Evolutionary conservation across 2,888 invertebrate species (phyloP).

Genomic region (Drosophila mercatorum): DNA sequence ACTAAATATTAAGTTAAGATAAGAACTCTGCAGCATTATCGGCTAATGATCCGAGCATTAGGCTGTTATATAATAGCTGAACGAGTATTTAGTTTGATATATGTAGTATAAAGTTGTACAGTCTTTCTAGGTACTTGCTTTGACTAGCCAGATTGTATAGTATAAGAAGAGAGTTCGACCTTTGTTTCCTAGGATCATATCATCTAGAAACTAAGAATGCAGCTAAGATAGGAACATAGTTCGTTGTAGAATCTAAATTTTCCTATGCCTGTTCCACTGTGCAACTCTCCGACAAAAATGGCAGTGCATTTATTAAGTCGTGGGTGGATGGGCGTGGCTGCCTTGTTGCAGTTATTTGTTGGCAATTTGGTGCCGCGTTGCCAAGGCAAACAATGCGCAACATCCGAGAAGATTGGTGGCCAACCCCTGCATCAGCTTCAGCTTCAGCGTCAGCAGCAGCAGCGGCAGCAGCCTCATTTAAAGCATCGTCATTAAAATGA

Average conservation of each 20-base stretch:
- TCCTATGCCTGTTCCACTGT: slow-evolving; percentile 14
- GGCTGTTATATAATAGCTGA: too few relatives aligned
- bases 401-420: slow-evolving; percentile 47
- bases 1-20: too few relatives aligned
- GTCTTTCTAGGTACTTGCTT: too few relatives aligned
- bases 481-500: slow-evolving; percentile 67
- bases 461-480: slow-evolving; percentile 34
- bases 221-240: not conserved
- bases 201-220: too few relatives aligned
- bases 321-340: slow-evolving; percentile 20
- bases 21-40: too few relatives aligned
- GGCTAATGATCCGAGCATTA: too few relatives aligned
- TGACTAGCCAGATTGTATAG: too few relatives aligned
- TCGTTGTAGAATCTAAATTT: not conserved
- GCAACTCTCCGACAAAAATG: slow-evolving; percentile 27
- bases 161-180: too few relatives aligned
- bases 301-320: slow-evolving; percentile 50
- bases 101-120: too few relatives aligned
- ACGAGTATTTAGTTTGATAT: too few relatives aligned
- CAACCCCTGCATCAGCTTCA: slow-evolving; percentile 16
- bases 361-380: slow-evolving; percentile 43
- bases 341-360: slow-evolving; percentile 39
- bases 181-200: too few relatives aligned
- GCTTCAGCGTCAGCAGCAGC: too few relatives aligned
- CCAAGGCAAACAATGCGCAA: slow-evolving; percentile 56